These are phyloP conservation scores for Tridacna gigas DNA, from an alignment of 2,888 invertebrate genomes.

Conservation along the genomic window DNA sequence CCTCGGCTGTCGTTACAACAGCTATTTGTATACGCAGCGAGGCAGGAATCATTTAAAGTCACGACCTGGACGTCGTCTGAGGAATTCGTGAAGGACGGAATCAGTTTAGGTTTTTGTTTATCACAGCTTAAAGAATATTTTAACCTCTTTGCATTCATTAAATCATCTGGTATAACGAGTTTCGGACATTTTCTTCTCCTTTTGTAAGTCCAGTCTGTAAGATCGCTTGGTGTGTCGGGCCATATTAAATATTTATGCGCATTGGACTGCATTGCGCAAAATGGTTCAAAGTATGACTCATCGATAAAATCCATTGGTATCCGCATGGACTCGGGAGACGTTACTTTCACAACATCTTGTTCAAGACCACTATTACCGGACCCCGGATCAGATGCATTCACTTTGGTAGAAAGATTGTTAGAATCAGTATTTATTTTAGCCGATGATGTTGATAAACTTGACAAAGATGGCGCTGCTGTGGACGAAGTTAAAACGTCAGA, in stretches of 20 bases:
- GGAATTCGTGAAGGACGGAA: not conserved
- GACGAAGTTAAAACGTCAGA: not conserved
- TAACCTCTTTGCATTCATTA: not conserved
- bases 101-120: conserved; percentile 1
- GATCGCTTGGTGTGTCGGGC: conserved; percentile 3
- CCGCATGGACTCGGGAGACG: not conserved
- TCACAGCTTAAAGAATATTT: conserved; percentile 13
- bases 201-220: conserved; percentile 29
- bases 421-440: not conserved
- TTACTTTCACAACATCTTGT: not conserved
- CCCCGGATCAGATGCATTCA: not conserved
- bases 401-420: not conserved
- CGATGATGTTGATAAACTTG: not conserved
- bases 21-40: conserved; percentile 1
- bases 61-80: not conserved
- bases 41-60: not conserved
- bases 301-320: not conserved
- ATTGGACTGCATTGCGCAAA: conserved; percentile 8
- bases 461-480: not conserved
- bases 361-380: not conserved
- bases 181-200: conserved; percentile 19
- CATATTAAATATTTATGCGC: conserved; percentile 18
- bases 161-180: conserved; percentile 3
- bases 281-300: conserved; percentile 15
- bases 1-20: conserved; percentile 19